Percentiles rank a stretch among this genome's conserved stretches.
These are phyloP conservation scores for Hippolais icterina DNA, from an alignment of 2,113 vertebrate genomes.

Conservation along the genomic window DNA sequence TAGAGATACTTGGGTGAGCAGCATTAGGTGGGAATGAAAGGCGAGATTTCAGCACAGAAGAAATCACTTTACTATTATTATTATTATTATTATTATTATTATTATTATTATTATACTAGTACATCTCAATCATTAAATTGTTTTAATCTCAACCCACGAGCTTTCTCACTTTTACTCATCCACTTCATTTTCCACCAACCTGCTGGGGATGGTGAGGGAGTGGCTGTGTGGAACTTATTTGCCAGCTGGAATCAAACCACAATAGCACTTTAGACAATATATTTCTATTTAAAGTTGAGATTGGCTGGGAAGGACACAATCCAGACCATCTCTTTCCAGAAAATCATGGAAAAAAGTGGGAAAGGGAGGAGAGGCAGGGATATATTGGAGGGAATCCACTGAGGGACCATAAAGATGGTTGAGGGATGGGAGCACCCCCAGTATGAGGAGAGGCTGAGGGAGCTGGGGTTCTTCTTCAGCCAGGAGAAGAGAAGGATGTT, in stretches of 20 bases:
- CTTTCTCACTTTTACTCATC: not conserved
- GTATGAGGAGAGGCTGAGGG: not conserved
- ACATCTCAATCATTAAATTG: not conserved
- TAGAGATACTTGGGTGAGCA: not conserved
- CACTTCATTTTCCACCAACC: not conserved
- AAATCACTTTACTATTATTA: not conserved
- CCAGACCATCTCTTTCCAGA: not conserved
- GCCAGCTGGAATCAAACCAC: not conserved
- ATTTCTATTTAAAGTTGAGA: not conserved
- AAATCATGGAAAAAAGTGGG: not conserved
- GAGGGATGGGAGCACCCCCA: not conserved
- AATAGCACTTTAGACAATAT: not conserved
- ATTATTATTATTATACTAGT: not conserved
- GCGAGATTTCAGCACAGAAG: not conserved
- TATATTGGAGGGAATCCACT: fast-evolving
- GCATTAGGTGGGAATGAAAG: not conserved
- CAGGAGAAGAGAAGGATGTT: not conserved
- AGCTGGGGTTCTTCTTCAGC: not conserved
- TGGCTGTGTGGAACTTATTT: not conserved
- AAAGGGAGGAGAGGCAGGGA: not conserved
- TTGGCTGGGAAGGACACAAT: not conserved
- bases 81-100: not conserved
- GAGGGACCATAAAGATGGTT: not conserved
- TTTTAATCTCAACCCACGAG: not conserved
- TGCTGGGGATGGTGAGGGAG: not conserved